Evolutionary conservation across 2,888 invertebrate species (phyloP).

Genomic region (Phaedon cochleariae): DNA sequence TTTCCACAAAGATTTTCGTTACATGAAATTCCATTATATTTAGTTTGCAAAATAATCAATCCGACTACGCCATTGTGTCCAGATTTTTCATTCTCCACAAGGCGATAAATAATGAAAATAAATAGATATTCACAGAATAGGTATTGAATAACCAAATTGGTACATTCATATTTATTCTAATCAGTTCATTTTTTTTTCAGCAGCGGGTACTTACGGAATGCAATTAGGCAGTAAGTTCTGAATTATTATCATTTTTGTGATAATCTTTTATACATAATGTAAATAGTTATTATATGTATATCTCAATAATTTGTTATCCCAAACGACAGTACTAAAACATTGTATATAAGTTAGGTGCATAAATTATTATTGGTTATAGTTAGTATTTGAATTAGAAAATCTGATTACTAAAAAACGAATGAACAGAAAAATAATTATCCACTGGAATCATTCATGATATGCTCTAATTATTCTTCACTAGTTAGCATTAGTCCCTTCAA

Average conservation of each 20-base stretch:
- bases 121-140: too few relatives aligned
- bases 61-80: too few relatives aligned
- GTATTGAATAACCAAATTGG: too few relatives aligned
- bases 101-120: too few relatives aligned
- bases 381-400: constrained; percentile 23
- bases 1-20: too few relatives aligned
- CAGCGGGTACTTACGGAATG: constrained; percentile 35
- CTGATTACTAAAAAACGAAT: background rate
- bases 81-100: too few relatives aligned
- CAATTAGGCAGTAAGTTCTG: constrained; percentile 27
- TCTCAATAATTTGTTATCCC: constrained; percentile 29
- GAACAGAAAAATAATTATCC: background rate
- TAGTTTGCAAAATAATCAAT: too few relatives aligned
- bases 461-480: background rate
- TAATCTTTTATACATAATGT: constrained; percentile 43
- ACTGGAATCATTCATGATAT: background rate
- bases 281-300: constrained; percentile 30
- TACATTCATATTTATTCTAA: background rate
- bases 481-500: background rate
- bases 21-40: too few relatives aligned
- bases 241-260: constrained; percentile 43
- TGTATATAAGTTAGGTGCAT: constrained; percentile 33
- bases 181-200: constrained; percentile 27
- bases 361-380: constrained; percentile 20
- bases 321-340: constrained; percentile 29